Evolutionary conservation across 2,797 vertebrate species (phyloP).

Genomic region (Cynopterus sphinx): DNA sequence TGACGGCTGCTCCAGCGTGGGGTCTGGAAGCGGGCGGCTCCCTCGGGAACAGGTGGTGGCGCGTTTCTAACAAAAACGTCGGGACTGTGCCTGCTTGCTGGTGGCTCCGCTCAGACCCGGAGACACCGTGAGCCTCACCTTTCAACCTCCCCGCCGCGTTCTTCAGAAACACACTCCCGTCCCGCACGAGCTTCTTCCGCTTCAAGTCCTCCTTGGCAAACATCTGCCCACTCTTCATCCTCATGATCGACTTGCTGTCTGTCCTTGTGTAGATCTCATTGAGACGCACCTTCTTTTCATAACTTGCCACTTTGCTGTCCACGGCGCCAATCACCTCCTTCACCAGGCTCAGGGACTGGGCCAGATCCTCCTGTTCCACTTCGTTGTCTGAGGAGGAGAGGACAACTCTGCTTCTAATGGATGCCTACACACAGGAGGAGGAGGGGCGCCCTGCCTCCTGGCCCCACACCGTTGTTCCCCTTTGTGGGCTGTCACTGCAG

Average conservation of each 20-base stretch:
- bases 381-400: conserved; percentile 88
- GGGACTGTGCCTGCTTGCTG: neutral
- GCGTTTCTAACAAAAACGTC: neutral
- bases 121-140: conserved; percentile 82
- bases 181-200: conserved; percentile 93
- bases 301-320: conserved; percentile 95
- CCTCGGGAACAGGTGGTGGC: neutral
- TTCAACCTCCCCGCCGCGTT: conserved; percentile 91
- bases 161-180: conserved; percentile 93
- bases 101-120: rapidly evolving
- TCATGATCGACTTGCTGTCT: conserved; percentile 97
- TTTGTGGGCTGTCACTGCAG: neutral
- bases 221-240: conserved; percentile 97
- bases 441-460: neutral
- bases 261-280: conserved; percentile 93
- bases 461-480: rapidly evolving
- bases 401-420: neutral
- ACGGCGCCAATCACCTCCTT: conserved; percentile 94
- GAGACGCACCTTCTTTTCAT: conserved; percentile 93
- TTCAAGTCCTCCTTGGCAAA: conserved; percentile 95
- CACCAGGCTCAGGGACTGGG: conserved; percentile 90
- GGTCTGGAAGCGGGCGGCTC: neutral
- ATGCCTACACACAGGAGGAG: neutral
- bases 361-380: conserved; percentile 90
- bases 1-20: rapidly evolving